phyloP scores from a whole-genome alignment of 2,113 vertebrate genomes.

The Phylloscopus trochilus region DNA sequence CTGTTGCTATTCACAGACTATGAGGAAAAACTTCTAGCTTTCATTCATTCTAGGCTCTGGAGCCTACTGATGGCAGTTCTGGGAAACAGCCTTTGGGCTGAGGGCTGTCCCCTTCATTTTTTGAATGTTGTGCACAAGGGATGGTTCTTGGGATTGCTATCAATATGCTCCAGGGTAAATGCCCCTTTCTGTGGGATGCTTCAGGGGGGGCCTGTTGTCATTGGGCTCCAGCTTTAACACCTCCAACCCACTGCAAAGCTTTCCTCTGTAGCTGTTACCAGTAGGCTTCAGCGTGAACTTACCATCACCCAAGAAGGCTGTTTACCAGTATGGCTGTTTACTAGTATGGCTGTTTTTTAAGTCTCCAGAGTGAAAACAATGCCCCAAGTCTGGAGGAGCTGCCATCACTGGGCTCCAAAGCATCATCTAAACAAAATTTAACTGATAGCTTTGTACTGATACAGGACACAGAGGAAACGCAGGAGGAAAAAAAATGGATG shows the following conservation, averaged over 20 bases:
- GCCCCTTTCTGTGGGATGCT: neutral
- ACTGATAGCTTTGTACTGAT: neutral
- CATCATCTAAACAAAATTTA: neutral
- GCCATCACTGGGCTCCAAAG: neutral
- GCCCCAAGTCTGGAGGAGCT: neutral
- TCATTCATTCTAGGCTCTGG: conserved; percentile 13
- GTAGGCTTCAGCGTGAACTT: neutral
- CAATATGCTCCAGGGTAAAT: neutral
- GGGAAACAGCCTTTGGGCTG: neutral
- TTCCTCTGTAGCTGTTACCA: neutral
- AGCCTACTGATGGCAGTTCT: neutral
- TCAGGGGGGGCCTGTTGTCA: neutral
- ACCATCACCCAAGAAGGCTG: neutral
- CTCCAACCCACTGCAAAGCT: neutral
- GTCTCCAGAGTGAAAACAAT: neutral
- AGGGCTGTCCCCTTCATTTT: neutral
- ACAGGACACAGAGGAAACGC: neutral
- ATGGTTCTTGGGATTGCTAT: neutral
- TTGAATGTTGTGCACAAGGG: neutral
- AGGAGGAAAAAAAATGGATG: neutral
- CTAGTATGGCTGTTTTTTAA: neutral
- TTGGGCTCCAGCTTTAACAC: neutral
- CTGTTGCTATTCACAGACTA: conserved; percentile 54
- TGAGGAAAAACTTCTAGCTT: conserved; percentile 24
- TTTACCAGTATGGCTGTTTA: neutral